These are phyloP conservation scores for Halcyon chelicuti DNA, from an alignment of 2,797 vertebrate genomes.

Conservation along the genomic window DNA sequence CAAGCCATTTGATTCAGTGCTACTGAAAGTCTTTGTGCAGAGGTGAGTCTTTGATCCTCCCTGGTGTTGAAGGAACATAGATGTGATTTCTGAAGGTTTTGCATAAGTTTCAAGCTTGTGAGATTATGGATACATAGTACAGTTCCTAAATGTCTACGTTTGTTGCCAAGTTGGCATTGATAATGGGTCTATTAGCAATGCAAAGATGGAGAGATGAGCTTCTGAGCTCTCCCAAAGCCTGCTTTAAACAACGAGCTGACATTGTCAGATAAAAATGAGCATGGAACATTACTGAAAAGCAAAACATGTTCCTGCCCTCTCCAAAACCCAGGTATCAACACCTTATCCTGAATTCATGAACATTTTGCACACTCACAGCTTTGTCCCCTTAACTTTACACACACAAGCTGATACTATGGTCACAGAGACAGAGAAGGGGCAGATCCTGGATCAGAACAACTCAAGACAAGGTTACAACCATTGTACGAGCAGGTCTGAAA, in stretches of 20 bases:
- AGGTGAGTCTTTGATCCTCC: constrained; percentile 57
- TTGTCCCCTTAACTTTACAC: neutral
- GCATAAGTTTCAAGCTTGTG: constrained; percentile 34
- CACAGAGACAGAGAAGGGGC: neutral
- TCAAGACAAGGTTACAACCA: neutral
- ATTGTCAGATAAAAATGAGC: neutral
- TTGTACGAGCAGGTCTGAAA: neutral
- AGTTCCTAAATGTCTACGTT: constrained; percentile 5
- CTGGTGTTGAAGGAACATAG: neutral
- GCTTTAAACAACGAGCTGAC: neutral
- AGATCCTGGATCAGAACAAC: neutral
- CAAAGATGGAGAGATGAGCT: constrained; percentile 20
- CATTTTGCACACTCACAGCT: neutral
- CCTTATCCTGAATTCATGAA: neutral
- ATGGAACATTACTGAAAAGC: neutral
- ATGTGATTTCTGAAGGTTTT: constrained; percentile 37
- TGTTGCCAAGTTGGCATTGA: neutral
- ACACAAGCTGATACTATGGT: neutral
- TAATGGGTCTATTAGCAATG: constrained; percentile 15
- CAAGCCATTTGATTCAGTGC: constrained; percentile 28
- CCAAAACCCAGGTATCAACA: neutral
- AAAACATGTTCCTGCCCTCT: neutral
- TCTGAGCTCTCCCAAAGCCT: neutral
- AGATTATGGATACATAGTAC: neutral
- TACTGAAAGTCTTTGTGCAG: neutral